Evolutionary conservation across 1,140 invertebrate species (phyloP).

Genomic region (Cyphomyrmex costatus): DNA sequence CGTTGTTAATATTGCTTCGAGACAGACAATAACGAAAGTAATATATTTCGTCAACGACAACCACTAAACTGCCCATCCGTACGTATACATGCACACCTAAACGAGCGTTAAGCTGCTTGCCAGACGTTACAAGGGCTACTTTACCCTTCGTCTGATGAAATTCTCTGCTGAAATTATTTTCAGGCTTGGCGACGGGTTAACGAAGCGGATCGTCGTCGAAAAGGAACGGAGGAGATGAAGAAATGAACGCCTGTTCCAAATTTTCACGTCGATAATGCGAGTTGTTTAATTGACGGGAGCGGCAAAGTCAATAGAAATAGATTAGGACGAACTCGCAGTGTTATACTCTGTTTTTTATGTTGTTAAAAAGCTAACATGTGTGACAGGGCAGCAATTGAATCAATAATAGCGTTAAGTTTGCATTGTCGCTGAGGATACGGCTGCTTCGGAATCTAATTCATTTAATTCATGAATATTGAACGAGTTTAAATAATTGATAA

Average conservation of each 20-base stretch:
- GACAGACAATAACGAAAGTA: constrained; percentile 78
- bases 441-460: neutral
- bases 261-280: constrained; percentile 14
- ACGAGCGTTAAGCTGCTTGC: constrained; percentile 75
- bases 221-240: constrained; percentile 47
- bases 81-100: constrained; percentile 67
- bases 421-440: neutral
- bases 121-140: constrained; percentile 79
- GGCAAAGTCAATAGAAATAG: neutral
- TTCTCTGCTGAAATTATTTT: constrained; percentile 77
- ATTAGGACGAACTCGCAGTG: neutral
- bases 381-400: neutral
- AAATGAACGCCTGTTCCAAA: neutral
- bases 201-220: constrained; percentile 72
- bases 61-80: constrained; percentile 63
- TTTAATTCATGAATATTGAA: neutral
- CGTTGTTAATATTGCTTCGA: constrained; percentile 63
- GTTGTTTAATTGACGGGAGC: neutral
- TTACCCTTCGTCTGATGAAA: constrained; percentile 76
- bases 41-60: constrained; percentile 78
- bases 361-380: neutral
- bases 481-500: neutral
- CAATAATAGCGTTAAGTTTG: neutral
- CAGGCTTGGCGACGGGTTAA: constrained; percentile 74
- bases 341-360: neutral